A percentile compares a stretch with the other conserved stretches of the same genome.
Conservation (phyloP, 2,113 vertebrate genomes). For the Electrona antarctica region DNA sequence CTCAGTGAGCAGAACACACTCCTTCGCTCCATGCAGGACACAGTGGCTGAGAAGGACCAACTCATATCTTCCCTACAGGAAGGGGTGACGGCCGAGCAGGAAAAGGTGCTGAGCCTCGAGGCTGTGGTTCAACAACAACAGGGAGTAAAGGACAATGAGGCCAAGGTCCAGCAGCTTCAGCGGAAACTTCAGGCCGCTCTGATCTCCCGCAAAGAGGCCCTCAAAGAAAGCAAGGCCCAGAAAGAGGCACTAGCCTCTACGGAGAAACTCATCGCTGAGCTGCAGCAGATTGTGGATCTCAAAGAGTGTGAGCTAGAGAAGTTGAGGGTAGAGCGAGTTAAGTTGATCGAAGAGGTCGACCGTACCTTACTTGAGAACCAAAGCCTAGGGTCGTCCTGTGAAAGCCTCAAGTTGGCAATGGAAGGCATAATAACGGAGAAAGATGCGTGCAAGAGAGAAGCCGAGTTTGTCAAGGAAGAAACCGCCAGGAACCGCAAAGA, state of each 20-base stretch:
- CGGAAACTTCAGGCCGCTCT: slow-evolving; percentile 96
- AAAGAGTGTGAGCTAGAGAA: slow-evolving; percentile 80
- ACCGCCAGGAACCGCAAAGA: slow-evolving; percentile 74
- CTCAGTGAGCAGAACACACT: slow-evolving; percentile 80
- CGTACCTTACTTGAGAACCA: slow-evolving; percentile 85
- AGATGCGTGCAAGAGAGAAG: slow-evolving; percentile 78
- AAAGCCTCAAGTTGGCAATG: slow-evolving; percentile 87
- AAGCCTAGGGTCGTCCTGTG: slow-evolving; percentile 84
- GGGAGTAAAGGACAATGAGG: slow-evolving; percentile 73
- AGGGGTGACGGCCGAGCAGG: slow-evolving; percentile 80
- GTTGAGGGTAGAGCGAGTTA: slow-evolving; percentile 81
- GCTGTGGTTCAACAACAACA: slow-evolving; percentile 80
- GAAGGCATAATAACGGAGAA: slow-evolving; percentile 85
- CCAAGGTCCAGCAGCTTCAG: slow-evolving; percentile 85
- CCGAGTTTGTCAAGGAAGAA: slow-evolving; percentile 76
- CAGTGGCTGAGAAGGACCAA: slow-evolving; percentile 83
- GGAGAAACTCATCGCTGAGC: slow-evolving; percentile 66
- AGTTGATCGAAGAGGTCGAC: slow-evolving; percentile 86
- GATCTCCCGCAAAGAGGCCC: slow-evolving; percentile 90
- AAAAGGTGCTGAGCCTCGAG: slow-evolving; percentile 79
- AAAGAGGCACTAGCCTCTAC: slow-evolving; percentile 82
- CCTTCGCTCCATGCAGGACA: slow-evolving; percentile 77
- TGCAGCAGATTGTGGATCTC: slow-evolving; percentile 75
- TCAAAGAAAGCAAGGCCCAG: slow-evolving; percentile 87
- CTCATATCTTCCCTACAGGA: slow-evolving; percentile 77